Evolutionary conservation across 2,888 invertebrate genomes (phyloP).

Genomic region (Amaurobius ferox): DNA sequence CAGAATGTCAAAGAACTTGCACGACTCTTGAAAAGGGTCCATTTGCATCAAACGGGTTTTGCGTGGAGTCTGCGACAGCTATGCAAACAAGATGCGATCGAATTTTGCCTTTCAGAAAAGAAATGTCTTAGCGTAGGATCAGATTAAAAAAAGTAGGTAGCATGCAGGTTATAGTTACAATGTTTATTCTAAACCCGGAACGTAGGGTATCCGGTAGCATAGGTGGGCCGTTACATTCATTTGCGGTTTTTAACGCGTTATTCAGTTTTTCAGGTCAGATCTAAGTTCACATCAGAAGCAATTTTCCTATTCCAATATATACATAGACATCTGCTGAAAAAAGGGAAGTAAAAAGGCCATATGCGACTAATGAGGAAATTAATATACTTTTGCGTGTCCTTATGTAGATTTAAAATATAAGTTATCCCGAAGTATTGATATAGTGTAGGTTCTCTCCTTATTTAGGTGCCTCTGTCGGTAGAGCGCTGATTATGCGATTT

Average conservation of each 20-base stretch:
- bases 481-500: too few relatives aligned
- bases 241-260: neutral
- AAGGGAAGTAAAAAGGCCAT: too few relatives aligned
- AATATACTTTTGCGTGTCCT: too few relatives aligned
- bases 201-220: neutral
- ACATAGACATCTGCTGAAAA: too few relatives aligned
- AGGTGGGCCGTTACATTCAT: slow-evolving; percentile 5
- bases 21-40: neutral
- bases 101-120: neutral
- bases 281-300: neutral
- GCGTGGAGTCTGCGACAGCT: slow-evolving; percentile 17
- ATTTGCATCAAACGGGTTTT: neutral
- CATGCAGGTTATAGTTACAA: neutral
- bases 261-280: neutral
- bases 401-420: too few relatives aligned
- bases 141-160: slow-evolving; percentile 10
- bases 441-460: too few relatives aligned
- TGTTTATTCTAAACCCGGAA: slow-evolving; percentile 14
- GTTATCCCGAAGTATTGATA: too few relatives aligned
- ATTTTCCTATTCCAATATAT: neutral
- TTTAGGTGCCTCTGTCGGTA: too few relatives aligned
- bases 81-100: neutral
- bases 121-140: slow-evolving; percentile 11
- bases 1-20: slow-evolving; percentile 59
- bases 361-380: too few relatives aligned